Evolutionary conservation across 2,888 invertebrate genomes (phyloP), one percentile per base, ranked within the genome.

Genomic region (Margaritifera margaritifera): DNA sequence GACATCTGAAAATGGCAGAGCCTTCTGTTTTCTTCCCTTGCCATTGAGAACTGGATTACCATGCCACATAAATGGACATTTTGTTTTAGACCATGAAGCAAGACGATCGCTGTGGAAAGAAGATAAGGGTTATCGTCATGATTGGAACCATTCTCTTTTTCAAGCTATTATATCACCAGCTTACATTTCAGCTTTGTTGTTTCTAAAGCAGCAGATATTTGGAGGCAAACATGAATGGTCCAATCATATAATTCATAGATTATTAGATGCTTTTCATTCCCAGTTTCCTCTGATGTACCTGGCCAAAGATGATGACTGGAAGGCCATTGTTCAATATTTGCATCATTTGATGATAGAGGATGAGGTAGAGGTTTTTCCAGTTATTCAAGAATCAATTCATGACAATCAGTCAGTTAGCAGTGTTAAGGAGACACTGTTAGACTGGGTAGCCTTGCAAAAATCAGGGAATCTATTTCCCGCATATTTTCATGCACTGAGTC

Each of bases 11-110:
- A 59, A 20, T 6, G 6, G 50, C 25, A 69, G 65, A 50, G 81
- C 75, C 20, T 86, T 80, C 71, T 87, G 86, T 62, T 84, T 81
- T 54, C 71, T 86, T 25, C 86, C 86, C 11, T 67, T 86, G 24
- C 86, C 86, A 19, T 61, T 79, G 15, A 42, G 64, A 22, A 81
- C 84, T 6, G 77, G 78, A 8, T 71, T 86, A 4, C 85, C 86
- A 24, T 71, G 84, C 8, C 82, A 85, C 59, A 71, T 86, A 4
- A 80, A 85, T 72, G 86, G 82, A 0, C 78, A 84, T 61, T 86
- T 86, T 78, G 80, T 79, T 8, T 70, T 86, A 11, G 84, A 83
- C 61, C 81, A 85, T 62, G 83, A 84, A 71, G 73, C 81, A 0
- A 72, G 85, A 69, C 68, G 83, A 62, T 71, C 66, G 55, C 58